Base-by-base conservation (phyloP, 2,888 invertebrate species). In the Parelbella ahira region DNA sequence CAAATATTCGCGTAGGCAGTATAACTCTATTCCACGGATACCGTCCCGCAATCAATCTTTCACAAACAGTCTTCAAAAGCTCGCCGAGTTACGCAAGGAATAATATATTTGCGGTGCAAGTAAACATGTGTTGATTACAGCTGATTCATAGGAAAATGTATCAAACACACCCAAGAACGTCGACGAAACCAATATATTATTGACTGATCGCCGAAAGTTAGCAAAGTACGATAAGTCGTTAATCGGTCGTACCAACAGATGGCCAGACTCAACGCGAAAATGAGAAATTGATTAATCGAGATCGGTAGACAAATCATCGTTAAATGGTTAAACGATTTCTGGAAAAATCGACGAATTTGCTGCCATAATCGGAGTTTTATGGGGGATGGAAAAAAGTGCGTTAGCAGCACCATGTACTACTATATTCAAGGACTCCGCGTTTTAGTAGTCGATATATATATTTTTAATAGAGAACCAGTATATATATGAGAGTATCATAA, bases 51-150 rank as follows among this genome's bases (percentile, higher is more conserved):
- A 64, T 63, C 54, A 63, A 63, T 64, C 57, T 64, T 60, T 53
- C 50, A 55, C 55, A 59, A 61, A 58, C 54, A 46, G 41, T 36
- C 49, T 39, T 41, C 23, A 27, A 54, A 49, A 50, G 50, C 49
- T 53, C 63, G 62, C 61, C 62, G 68, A 64, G 45, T 60, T 61
- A 55, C 48, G 39, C 52, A 50, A 46, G 50, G 48, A 51, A 48
- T 42, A n/a, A n/a, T n/a, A n/a, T n/a, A n/a, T n/a, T n/a, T n/a
- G n/a, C n/a, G n/a, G n/a, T n/a, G n/a, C n/a, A n/a, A n/a, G n/a
- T n/a, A n/a, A n/a, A n/a, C n/a, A n/a, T n/a, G n/a, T n/a, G n/a
- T n/a, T n/a, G n/a, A n/a, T n/a, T n/a, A n/a, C n/a, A n/a, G n/a
- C n/a, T n/a, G n/a, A n/a, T n/a, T n/a, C n/a, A n/a, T n/a, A n/a